Conservation (phyloP, 2,797 vertebrate genomes). For the Dendrocincla tyrannina region DNA sequence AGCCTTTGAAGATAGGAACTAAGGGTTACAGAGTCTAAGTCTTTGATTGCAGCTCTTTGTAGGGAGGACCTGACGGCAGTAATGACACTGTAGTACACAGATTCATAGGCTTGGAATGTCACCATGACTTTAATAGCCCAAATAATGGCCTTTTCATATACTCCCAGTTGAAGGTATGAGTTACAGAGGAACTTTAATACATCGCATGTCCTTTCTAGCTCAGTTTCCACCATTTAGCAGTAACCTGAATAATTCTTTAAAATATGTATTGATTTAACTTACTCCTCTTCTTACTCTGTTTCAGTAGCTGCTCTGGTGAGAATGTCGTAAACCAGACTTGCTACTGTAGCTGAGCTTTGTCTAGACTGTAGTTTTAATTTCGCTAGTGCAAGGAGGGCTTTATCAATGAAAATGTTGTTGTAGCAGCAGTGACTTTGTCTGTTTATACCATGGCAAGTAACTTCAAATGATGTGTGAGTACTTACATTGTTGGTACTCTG, state of each 20-base stretch:
- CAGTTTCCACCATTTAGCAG: not conserved
- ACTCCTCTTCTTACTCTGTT: not conserved
- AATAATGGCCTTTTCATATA: not conserved
- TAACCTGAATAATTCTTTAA: not conserved
- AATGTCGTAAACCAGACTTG: not conserved
- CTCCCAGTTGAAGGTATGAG: not conserved
- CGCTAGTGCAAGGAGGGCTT: not conserved
- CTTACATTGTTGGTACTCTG: not conserved
- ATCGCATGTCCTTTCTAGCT: not conserved
- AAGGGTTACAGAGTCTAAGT: constrained; percentile 4
- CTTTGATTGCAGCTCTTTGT: constrained; percentile 45
- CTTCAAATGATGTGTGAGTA: not conserved
- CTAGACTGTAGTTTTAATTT: not conserved
- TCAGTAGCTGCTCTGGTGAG: not conserved
- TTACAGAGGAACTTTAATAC: not conserved
- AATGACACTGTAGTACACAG: not conserved
- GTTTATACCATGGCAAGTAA: not conserved
- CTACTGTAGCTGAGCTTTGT: not conserved
- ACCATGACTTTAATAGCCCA: not conserved
- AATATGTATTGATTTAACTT: not conserved
- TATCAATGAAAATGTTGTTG: not conserved
- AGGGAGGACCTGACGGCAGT: constrained; percentile 30
- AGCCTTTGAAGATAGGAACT: constrained; percentile 59
- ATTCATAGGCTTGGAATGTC: constrained; percentile 52
- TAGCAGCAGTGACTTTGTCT: not conserved